Percentiles rank a stretch among this genome's conserved stretches.
phyloP scores from a whole-genome alignment of 2,113 vertebrate species.

The Actenoides hombroni region DNA sequence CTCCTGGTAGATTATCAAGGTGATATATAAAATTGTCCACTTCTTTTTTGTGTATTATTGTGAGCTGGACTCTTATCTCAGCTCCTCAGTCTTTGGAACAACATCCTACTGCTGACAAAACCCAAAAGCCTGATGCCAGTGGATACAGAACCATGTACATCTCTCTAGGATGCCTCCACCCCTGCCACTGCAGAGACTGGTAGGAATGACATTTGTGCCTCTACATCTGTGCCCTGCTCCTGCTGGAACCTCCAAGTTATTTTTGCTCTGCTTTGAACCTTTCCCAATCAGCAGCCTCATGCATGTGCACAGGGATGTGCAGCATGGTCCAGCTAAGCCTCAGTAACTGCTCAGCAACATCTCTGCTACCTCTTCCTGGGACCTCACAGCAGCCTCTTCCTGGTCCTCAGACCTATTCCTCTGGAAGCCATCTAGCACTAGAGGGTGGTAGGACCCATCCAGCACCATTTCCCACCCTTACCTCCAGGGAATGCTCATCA shows the following conservation, averaged over 20 bases:
- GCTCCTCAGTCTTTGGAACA: background rate
- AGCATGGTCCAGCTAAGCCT: background rate
- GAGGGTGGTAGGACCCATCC: background rate
- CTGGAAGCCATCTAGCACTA: background rate
- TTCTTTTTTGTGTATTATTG: background rate
- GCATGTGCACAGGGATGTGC: background rate
- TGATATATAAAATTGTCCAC: background rate
- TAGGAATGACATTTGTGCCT: background rate
- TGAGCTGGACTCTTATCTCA: background rate
- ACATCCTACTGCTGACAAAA: background rate
- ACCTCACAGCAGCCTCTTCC: background rate
- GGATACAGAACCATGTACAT: background rate
- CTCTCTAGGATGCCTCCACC: background rate
- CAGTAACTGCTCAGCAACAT: background rate
- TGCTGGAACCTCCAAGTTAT: background rate
- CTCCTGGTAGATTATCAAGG: background rate
- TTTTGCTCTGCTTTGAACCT: background rate
- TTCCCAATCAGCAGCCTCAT: background rate
- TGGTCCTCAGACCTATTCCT: background rate
- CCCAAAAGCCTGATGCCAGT: background rate
- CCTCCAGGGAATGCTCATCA: background rate
- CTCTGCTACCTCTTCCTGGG: background rate
- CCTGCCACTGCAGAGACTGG: background rate
- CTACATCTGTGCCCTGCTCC: background rate
- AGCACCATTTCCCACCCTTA: background rate